Evolutionary conservation across 30 jellyfish, hydroid and myxozoan genomes (phyloP).

Genomic region (Clytia hemisphaerica): DNA sequence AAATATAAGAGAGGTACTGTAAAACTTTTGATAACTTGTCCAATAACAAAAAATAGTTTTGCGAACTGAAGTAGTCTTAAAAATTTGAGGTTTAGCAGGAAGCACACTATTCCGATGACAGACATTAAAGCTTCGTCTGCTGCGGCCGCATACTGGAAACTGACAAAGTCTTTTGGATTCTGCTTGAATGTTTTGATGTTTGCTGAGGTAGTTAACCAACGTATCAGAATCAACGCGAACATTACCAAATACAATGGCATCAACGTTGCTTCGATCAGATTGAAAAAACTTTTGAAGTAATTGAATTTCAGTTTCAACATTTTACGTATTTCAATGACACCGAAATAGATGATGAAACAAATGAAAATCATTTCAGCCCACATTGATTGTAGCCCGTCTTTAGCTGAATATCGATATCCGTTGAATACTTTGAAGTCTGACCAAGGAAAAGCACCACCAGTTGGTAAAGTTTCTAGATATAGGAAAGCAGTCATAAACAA

Average conservation of each 20-base stretch:
- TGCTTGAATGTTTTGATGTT: constrained; percentile 1
- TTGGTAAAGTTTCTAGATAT: constrained; percentile 42
- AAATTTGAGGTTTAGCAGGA: constrained; percentile 43
- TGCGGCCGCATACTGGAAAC: constrained; percentile 61
- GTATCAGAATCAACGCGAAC: constrained; percentile 5
- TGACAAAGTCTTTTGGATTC: constrained; percentile 43
- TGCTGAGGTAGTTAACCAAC: constrained; percentile 10
- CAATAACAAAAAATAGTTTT: constrained; percentile 20
- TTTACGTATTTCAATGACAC: constrained; percentile 43
- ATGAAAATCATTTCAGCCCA: constrained; percentile 45
- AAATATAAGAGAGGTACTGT: constrained; percentile 26
- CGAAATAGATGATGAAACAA: constrained; percentile 38
- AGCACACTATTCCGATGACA: constrained; percentile 37
- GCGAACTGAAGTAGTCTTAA: constrained; percentile 23
- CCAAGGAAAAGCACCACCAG: constrained; percentile 55
- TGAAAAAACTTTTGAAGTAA: constrained; percentile 49
- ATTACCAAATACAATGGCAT: neutral
- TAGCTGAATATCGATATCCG: constrained; percentile 47
- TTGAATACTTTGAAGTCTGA: constrained; percentile 31
- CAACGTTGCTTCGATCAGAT: constrained; percentile 34
- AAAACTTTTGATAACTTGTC: constrained; percentile 16
- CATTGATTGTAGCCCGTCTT: constrained; percentile 21
- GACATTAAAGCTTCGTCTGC: constrained; percentile 43
- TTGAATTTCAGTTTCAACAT: constrained; percentile 28
- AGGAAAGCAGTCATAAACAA: constrained; percentile 57